phyloP scores from a whole-genome alignment of 2,113 vertebrate species.

The Crocuta crocuta region DNA sequence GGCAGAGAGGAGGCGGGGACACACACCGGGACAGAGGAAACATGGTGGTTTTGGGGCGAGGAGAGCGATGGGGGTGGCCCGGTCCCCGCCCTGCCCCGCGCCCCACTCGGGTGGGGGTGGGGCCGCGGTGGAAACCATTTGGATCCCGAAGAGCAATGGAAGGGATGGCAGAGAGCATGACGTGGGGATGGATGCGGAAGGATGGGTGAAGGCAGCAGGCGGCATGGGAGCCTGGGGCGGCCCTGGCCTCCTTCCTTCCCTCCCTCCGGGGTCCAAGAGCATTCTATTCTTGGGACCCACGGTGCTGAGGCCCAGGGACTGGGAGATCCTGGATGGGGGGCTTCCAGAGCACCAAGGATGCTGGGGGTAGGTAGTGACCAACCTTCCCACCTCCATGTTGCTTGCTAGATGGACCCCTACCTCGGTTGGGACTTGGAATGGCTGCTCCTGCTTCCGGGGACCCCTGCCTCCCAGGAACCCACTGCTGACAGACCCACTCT shows the following conservation, averaged over 20 bases:
- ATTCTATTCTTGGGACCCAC: neutral
- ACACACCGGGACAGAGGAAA: conserved; percentile 63
- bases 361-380: neutral
- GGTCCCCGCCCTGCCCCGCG: neutral
- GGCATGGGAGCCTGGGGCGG: neutral
- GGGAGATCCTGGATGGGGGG: neutral
- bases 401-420: neutral
- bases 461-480: neutral
- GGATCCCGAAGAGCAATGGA: conserved; percentile 57
- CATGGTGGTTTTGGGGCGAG: conserved; percentile 62
- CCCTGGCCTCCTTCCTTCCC: neutral
- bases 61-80: conserved; percentile 54
- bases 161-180: neutral
- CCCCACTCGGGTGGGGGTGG: conserved; percentile 34
- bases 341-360: neutral
- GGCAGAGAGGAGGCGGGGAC: conserved; percentile 83
- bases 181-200: conserved; percentile 8
- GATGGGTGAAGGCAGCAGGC: neutral
- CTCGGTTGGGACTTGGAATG: neutral
- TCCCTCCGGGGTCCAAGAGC: rapidly evolving
- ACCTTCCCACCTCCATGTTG: too few relatives aligned
- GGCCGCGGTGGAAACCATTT: conserved; percentile 47
- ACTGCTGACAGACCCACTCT: neutral
- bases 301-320: neutral
- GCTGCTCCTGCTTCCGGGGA: neutral